Percentiles rank a stretch among this genome's conserved stretches.
These are phyloP conservation scores for Eupleurogrammus muticus DNA, from an alignment of 2,797 vertebrate species.

Conservation along the genomic window DNA sequence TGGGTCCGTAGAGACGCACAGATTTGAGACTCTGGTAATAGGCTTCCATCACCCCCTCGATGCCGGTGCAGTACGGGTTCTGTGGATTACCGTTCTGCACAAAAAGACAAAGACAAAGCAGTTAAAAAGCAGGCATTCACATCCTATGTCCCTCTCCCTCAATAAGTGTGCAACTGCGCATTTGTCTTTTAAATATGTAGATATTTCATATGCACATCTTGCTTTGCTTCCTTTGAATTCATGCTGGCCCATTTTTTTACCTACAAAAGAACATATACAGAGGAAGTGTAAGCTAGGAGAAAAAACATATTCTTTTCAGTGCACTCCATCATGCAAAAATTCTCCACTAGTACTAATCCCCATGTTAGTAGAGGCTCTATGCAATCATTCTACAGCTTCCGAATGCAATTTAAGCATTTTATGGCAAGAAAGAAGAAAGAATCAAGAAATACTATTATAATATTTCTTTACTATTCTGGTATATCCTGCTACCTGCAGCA, in stretches of 20 bases:
- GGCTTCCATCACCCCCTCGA: slow-evolving; percentile 97
- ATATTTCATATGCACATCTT: neutral
- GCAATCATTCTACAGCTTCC: slow-evolving; percentile 5
- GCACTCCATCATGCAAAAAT: neutral
- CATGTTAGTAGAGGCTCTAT: neutral
- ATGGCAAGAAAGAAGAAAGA: too few species aligned
- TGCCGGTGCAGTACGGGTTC: slow-evolving; percentile 97
- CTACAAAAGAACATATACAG: neutral
- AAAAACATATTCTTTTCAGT: neutral
- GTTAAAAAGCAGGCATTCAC: neutral
- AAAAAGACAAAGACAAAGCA: slow-evolving; percentile 20
- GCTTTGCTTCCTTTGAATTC: neutral
- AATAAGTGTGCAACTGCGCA: neutral
- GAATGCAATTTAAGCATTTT: neutral
- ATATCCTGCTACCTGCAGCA: neutral
- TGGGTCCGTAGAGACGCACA: slow-evolving; percentile 97
- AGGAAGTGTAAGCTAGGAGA: neutral
- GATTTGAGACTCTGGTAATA: slow-evolving; percentile 97
- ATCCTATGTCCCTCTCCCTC: neutral
- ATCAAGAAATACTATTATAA: neutral
- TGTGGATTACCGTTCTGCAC: slow-evolving; percentile 95
- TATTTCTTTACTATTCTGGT: neutral
- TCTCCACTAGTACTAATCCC: neutral
- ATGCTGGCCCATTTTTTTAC: neutral
- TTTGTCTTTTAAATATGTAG: neutral